A percentile compares a stretch with the other conserved stretches of the same genome.
phyloP scores from a whole-genome alignment of 2,888 invertebrate genomes.

The Drosophila limbata region DNA sequence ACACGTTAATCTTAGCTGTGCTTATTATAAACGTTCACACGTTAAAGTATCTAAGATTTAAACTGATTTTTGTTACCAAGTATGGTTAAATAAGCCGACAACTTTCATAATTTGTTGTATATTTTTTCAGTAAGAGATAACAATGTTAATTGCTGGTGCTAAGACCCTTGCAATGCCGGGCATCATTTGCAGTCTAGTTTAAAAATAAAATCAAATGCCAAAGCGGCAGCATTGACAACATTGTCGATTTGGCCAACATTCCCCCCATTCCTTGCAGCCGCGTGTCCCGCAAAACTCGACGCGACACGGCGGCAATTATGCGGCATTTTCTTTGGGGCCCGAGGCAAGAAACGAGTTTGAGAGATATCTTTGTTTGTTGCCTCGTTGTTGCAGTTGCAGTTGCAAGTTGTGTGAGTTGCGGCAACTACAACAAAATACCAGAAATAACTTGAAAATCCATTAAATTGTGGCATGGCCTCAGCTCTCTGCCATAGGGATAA shows the following conservation, averaged over 20 bases:
- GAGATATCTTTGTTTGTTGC: slow-evolving; percentile 73
- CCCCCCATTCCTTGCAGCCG: slow-evolving; percentile 22
- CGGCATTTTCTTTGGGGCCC: slow-evolving; percentile 74
- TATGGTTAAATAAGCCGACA: slow-evolving; percentile 13
- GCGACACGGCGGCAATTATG: slow-evolving; percentile 67
- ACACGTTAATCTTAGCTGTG: not conserved
- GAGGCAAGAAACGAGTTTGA: slow-evolving; percentile 70
- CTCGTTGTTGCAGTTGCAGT: slow-evolving; percentile 30
- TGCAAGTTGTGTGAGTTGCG: slow-evolving; percentile 40
- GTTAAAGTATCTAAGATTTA: not conserved
- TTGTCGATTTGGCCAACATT: slow-evolving; percentile 71
- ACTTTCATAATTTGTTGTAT: slow-evolving; percentile 17
- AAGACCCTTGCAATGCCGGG: slow-evolving; percentile 51
- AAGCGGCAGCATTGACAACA: slow-evolving; percentile 74
- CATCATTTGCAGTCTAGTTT: slow-evolving; percentile 68
- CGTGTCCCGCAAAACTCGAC: slow-evolving; percentile 5
- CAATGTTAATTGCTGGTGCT: slow-evolving; percentile 44
- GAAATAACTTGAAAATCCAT: slow-evolving; percentile 80
- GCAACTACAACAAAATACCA: slow-evolving; percentile 77
- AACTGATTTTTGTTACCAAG: slow-evolving; percentile 10
- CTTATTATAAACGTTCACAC: not conserved
- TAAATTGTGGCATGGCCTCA: slow-evolving; percentile 61
- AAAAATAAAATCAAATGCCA: slow-evolving; percentile 80
- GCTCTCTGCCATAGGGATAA: slow-evolving; percentile 58
- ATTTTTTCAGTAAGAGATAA: not conserved